Conservation (phyloP, 2,113 vertebrate species). For the Colius striatus region DNA sequence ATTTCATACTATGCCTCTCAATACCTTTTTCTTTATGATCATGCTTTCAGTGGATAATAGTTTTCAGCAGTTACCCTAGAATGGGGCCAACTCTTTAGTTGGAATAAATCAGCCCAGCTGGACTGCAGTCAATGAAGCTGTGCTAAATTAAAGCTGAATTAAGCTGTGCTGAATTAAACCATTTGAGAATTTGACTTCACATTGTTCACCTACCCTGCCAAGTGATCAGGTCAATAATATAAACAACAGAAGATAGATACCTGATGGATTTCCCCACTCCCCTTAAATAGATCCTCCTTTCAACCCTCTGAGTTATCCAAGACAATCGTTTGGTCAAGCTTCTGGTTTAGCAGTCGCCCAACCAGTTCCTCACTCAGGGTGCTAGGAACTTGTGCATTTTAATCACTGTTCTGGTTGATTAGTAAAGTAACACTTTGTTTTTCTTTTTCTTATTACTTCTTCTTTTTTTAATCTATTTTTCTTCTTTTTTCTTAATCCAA, state of each 20-base stretch:
- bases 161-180: constrained; percentile 52
- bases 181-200: constrained; percentile 26
- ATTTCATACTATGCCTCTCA: constrained; percentile 42
- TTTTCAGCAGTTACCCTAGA: constrained; percentile 59
- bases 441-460: neutral
- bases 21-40: constrained; percentile 52
- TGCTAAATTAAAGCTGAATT: constrained; percentile 57
- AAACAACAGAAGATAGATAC: constrained; percentile 29
- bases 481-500: accelerated
- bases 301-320: neutral
- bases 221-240: constrained; percentile 31
- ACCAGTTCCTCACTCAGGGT: neutral
- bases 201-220: constrained; percentile 2
- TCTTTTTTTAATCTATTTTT: too few relatives aligned
- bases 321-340: neutral
- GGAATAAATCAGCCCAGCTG: constrained; percentile 58
- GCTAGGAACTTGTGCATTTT: neutral
- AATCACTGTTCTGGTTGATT: neutral
- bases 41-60: constrained; percentile 26
- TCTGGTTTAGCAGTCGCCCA: neutral
- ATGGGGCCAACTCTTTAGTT: constrained; percentile 1
- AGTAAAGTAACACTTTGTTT: neutral
- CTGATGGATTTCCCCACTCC: neutral
- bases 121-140: constrained; percentile 37
- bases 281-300: neutral